Conservation (phyloP, 1,140 invertebrate species). For the Achatina immaculata region DNA sequence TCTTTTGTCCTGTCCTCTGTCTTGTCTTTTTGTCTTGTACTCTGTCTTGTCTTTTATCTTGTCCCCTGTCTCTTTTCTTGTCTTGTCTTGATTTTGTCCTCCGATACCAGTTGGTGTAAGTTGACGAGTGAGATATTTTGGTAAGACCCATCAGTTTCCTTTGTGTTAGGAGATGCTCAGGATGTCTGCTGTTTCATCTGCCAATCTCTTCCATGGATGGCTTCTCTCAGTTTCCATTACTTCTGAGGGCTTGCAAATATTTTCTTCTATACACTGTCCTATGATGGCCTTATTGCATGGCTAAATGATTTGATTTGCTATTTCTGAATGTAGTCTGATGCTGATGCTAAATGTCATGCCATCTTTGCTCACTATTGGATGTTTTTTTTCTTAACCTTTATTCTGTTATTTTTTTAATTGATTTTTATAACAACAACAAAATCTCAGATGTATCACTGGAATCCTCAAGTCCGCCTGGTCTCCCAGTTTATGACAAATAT, state of each 20-base stretch:
- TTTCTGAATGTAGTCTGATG: no score
- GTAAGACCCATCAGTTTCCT: no score
- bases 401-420: neutral
- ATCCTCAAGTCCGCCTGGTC: neutral
- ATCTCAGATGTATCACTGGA: conserved; percentile 5
- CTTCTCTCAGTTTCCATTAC: neutral
- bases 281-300: neutral
- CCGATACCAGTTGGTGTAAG: no score
- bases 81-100: no score
- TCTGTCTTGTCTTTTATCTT: no score
- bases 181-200: no score
- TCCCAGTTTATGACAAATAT: neutral
- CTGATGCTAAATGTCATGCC: neutral
- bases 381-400: neutral
- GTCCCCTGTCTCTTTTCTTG: no score
- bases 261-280: neutral
- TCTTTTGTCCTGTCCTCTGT: no score
- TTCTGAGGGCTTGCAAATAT: neutral
- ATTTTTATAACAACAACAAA: neutral
- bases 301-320: no score
- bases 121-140: no score
- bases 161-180: no score
- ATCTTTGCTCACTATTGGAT: neutral
- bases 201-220: neutral
- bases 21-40: no score